Evolutionary conservation across 2,797 vertebrate species (phyloP).

Genomic region (Semotilus atromaculatus): DNA sequence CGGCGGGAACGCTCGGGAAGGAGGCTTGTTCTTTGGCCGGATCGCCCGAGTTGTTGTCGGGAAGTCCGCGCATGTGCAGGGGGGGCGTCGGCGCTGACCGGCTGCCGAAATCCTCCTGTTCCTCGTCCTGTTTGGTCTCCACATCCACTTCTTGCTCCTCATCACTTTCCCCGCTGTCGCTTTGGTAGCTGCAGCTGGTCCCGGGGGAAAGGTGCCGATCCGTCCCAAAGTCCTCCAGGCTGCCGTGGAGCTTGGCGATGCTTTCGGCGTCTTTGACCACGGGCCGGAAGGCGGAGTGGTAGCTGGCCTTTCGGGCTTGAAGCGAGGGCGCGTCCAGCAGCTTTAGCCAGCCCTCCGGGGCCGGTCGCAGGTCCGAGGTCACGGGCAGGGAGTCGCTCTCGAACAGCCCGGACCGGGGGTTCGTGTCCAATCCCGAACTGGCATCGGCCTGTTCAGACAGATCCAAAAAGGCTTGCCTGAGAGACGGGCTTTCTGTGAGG

Average conservation of each 20-base stretch:
- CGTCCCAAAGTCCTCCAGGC: conserved; percentile 67
- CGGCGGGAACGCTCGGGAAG: conserved; percentile 61
- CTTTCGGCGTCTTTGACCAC: conserved; percentile 92
- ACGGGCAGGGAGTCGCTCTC: conserved; percentile 80
- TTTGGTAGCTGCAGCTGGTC: conserved; percentile 90
- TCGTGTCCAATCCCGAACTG: conserved; percentile 60
- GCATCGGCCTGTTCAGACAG: conserved; percentile 83
- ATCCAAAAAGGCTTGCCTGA: conserved; percentile 91
- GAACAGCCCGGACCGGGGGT: conserved; percentile 75
- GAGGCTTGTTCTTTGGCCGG: conserved; percentile 72
- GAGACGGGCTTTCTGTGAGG: conserved; percentile 79
- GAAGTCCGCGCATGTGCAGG: conserved; percentile 66
- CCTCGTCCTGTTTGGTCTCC: conserved; percentile 75
- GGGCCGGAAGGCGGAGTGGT: conserved; percentile 93
- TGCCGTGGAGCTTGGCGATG: conserved; percentile 90
- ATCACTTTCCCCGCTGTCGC: conserved; percentile 84
- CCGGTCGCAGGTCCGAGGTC: conserved; percentile 74
- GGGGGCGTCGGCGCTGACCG: conserved; percentile 52
- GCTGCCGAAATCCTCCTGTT: conserved; percentile 73
- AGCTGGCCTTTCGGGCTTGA: conserved; percentile 78
- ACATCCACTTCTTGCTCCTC: conserved; percentile 89
- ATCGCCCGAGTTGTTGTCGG: conserved; percentile 67
- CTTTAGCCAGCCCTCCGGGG: conserved; percentile 82
- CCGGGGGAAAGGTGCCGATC: conserved; percentile 76
- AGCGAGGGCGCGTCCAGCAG: conserved; percentile 78